A percentile compares a stretch with the other conserved stretches of the same genome.
These are phyloP conservation scores for Eristalinus aeneus DNA, from an alignment of 2,888 invertebrate species.

Conservation along the genomic window DNA sequence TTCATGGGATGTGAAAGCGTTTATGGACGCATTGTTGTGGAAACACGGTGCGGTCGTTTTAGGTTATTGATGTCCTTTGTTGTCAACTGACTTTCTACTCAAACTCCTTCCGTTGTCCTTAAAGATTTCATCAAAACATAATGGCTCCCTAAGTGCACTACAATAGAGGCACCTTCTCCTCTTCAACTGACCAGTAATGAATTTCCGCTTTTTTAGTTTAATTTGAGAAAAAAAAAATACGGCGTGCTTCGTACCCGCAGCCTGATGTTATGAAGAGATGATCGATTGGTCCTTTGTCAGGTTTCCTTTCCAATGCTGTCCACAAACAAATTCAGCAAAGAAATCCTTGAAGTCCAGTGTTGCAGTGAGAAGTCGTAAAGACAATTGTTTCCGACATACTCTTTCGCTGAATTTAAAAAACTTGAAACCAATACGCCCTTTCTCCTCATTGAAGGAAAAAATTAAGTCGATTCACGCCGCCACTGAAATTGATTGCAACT, in stretches of 20 bases:
- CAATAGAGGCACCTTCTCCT: conserved; percentile 10
- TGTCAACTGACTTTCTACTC: conserved; percentile 26
- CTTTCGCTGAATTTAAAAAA: too few species aligned
- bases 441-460: too few species aligned
- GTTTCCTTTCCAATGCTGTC: too few species aligned
- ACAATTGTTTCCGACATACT: too few species aligned
- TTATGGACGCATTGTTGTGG: conserved; percentile 48
- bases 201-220: conserved; percentile 37
- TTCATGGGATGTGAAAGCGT: not conserved
- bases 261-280: conserved; percentile 41
- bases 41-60: conserved; percentile 34
- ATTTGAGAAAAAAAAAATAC: not conserved
- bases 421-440: too few species aligned
- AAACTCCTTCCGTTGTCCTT: conserved; percentile 51
- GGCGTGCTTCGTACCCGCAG: not conserved
- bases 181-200: conserved; percentile 5
- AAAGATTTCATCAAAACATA: conserved; percentile 64
- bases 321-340: too few species aligned
- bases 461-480: not conserved
- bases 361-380: too few species aligned
- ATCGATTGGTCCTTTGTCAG: not conserved
- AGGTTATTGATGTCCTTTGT: conserved; percentile 52
- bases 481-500: conserved; percentile 59
- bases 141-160: conserved; percentile 59
- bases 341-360: too few species aligned